Base-by-base conservation (phyloP, 2,888 invertebrate genomes). In the Slavum lentiscoides region DNA sequence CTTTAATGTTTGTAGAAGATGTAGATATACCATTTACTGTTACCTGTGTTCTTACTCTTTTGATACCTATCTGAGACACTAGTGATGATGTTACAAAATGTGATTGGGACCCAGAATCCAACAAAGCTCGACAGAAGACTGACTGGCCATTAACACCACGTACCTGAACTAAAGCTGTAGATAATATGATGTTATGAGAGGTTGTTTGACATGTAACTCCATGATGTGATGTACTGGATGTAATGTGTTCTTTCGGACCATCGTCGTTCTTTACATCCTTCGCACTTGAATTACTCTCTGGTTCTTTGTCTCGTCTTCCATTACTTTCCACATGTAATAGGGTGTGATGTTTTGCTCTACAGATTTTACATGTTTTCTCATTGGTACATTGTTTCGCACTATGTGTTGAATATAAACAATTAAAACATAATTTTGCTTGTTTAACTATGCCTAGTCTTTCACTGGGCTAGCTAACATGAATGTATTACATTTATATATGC, bases 51-150 rank as follows among this genome's bases (percentile, higher is more conserved):
- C 43, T 67, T 67, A 5, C 43, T 43, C 21, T 43, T 15, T 39
- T 21, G 1, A 39, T n/a, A 15, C n/a, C 43, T n/a, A 67, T n/a
- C 43, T 21, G 13, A 23, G 39, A 11, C 7, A 13, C 39, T 17
- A 43, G n/a, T 13, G 67, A 39, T n/a, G 11, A 19, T 67, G 67
- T 67, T 5, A 67, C 15, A 67, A 67, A 43, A 43, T 43, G 11
- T 13, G 43, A 67, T 39, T 67, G 67, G 3, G 67, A 67, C 19
- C 67, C 21, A 39, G 67, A 39, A 67, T 43, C 67, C 43, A 67
- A 7, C 0, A 43, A 15, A 0, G 21, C 43, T 21, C 43, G 43
- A 15, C 43, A 67, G n/a, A 67, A 43, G 3, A 43, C n/a, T 43
- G n/a, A 19, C n/a, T 11, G 13, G 0, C 67, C 67, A 13, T 39